Percentiles rank a stretch among this genome's conserved stretches.
Conservation (phyloP, 2,888 invertebrate species). For the Sturmia bella region DNA sequence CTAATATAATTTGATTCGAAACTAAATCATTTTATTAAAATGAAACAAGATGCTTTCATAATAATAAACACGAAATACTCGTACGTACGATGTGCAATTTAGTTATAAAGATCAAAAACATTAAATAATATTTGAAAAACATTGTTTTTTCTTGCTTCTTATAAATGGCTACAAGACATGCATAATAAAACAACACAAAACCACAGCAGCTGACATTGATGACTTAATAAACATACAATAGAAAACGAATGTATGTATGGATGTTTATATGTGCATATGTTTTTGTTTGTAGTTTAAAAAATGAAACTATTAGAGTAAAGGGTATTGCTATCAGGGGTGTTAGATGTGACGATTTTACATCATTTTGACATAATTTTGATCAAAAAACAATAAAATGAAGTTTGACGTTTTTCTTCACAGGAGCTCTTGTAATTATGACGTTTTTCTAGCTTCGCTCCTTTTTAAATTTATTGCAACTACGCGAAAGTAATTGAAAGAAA, state of each 20-base stretch:
- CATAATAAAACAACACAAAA: constrained; percentile 60
- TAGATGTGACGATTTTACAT: too few relatives aligned
- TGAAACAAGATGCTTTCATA: constrained; percentile 6
- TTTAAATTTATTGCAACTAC: too few relatives aligned
- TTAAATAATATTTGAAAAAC: constrained; percentile 56
- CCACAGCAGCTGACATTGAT: constrained; percentile 69
- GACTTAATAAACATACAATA: constrained; percentile 61
- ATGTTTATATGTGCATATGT: neutral
- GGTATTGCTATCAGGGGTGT: neutral
- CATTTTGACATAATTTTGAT: too few relatives aligned
- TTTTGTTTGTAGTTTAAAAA: constrained; percentile 11
- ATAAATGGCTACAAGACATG: constrained; percentile 60
- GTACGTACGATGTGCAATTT: constrained; percentile 28
- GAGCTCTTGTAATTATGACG: too few relatives aligned
- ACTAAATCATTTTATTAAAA: constrained; percentile 10
- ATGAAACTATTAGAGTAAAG: constrained; percentile 14
- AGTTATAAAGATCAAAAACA: constrained; percentile 55
- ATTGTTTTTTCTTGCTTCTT: constrained; percentile 19
- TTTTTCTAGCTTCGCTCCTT: too few relatives aligned
- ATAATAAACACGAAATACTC: constrained; percentile 47
- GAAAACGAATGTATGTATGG: constrained; percentile 23
- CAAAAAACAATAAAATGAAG: too few relatives aligned
- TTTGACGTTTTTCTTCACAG: too few relatives aligned
- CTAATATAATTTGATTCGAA: constrained; percentile 44
- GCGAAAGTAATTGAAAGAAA: too few relatives aligned